Base-by-base conservation (phyloP, 1,140 invertebrate genomes). In the Cydia amplana region DNA sequence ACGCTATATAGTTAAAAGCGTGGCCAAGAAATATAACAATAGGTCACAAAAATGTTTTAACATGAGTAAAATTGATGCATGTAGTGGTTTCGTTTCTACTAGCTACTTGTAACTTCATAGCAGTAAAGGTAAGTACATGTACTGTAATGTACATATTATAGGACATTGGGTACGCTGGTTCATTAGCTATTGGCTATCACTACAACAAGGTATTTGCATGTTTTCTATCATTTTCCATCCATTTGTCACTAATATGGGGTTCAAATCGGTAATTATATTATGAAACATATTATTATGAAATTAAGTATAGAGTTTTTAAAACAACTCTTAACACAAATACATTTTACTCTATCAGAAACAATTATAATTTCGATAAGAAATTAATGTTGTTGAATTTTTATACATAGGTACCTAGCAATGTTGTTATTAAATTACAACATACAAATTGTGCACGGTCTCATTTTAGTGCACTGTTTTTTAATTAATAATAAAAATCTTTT, bases 161-260 rank as follows among this genome's bases (percentile, higher is more conserved):
- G 64, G 28, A 36, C 28, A 67, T 36, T 36, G 23, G 28, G 25
- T n/a, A 18, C n/a, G 65, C 65, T 40, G 65, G 16, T 1, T 46
- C 43, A 4, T n/a, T n/a, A 14, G 7, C 43, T 46, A 46, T 60
- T 60, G 55, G 20, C 55, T 60, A 60, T 43, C 65, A 40, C 65
- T 16, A n/a, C 65, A 6, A 36, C 25, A 70, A 70, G 65, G 65
- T 70, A 70, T 40, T 40, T 43, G 65, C 65, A 70, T 70, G 65
- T 18, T 70, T 70, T 70, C 25, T 67, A n/a, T 67, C 65, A 70
- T 70, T 70, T 18, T 18, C 1, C 4, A n/a, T 51, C n/a, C n/a
- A 51, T 18, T 46, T 25, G 28, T 40, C n/a, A 70, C 28, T 70
- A 70, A 70, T 18, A 70, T 70, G 6, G 16, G 36, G 16, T 40